Percentiles rank a stretch among this genome's conserved stretches.
These are phyloP conservation scores for Megalopta genalis DNA, from an alignment of 1,140 invertebrate species.

Conservation along the genomic window DNA sequence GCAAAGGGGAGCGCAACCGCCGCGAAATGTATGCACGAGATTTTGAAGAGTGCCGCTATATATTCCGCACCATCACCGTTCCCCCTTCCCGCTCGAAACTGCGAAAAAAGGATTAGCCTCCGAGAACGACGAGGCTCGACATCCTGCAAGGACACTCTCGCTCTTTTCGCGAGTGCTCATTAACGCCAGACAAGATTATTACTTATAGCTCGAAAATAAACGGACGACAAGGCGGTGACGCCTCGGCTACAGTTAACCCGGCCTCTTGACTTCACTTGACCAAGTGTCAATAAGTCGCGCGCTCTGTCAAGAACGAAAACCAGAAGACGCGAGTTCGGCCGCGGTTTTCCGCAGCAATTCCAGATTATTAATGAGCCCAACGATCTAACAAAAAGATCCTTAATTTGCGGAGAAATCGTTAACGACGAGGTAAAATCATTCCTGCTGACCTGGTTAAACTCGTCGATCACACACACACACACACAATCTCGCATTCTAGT, in stretches of 20 bases:
- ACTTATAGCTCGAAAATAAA: constrained; percentile 49
- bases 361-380: neutral
- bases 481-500: too few species aligned
- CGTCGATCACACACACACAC: too few species aligned
- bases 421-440: too few species aligned
- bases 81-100: neutral
- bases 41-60: neutral
- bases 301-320: constrained; percentile 52
- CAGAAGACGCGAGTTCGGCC: constrained; percentile 27
- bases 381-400: too few species aligned
- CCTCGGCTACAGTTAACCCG: constrained; percentile 68
- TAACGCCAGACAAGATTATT: constrained; percentile 24
- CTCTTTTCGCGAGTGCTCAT: neutral
- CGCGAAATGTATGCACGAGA: constrained; percentile 45
- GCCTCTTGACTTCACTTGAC: constrained; percentile 76
- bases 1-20: constrained; percentile 37
- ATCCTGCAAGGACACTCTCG: neutral
- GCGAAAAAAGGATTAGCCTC: too few species aligned
- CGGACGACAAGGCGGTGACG: constrained; percentile 37
- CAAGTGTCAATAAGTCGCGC: constrained; percentile 73
- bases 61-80: constrained; percentile 19
- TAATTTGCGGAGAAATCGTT: too few species aligned
- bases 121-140: too few species aligned
- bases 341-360: constrained; percentile 2
- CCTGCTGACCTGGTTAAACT: too few species aligned